These are phyloP conservation scores for Harpalus rubripes DNA, from an alignment of 2,888 invertebrate genomes.

Conservation along the genomic window DNA sequence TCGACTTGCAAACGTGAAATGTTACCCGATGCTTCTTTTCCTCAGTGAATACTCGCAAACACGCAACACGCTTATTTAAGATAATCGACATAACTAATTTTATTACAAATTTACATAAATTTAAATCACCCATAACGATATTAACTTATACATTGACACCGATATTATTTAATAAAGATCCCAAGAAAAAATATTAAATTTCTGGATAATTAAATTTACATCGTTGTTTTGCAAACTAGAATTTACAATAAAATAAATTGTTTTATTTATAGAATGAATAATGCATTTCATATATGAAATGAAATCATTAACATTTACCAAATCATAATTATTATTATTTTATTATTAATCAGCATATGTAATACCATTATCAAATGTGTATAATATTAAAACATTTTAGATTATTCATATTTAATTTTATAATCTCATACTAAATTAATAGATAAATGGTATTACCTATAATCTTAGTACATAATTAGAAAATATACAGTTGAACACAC, in stretches of 20 bases:
- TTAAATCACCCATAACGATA: conserved; percentile 23
- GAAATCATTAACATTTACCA: not conserved
- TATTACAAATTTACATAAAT: conserved; percentile 50
- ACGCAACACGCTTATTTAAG: conserved; percentile 8
- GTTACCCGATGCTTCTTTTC: conserved; percentile 11
- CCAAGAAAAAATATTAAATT: not conserved
- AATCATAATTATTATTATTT: not conserved
- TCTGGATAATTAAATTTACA: conserved; percentile 12
- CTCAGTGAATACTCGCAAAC: not conserved
- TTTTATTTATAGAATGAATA: not conserved
- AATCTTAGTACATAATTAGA: not conserved
- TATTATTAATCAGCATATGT: not conserved
- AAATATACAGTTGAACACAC: too few relatives aligned
- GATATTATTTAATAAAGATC: conserved; percentile 34
- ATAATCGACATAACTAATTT: conserved; percentile 31
- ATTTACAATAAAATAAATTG: not conserved
- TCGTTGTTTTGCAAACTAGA: not conserved
- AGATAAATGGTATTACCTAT: not conserved
- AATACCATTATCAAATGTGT: not conserved
- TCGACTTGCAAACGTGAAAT: conserved; percentile 33
- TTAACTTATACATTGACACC: conserved; percentile 30
- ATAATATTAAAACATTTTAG: not conserved
- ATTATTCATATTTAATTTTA: not conserved
- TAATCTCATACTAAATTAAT: not conserved
- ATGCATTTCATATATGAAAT: not conserved